Evolutionary conservation across 2,113 vertebrate genomes (phyloP).

Genomic region (human): GRCh38 chr5:98501001-98501500

Average conservation of each 20-base stretch:
- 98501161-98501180: not conserved
- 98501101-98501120: conserved; percentile 44
- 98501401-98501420: not conserved
- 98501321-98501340: not conserved
- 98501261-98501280: not conserved
- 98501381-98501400: not conserved
- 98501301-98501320: not conserved
- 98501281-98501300: not conserved
- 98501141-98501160: conserved; percentile 29
- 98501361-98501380: not conserved
- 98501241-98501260: not conserved
- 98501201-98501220: conserved; percentile 10
- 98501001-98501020: conserved; percentile 67
- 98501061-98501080: conserved; percentile 68
- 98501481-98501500: not conserved
- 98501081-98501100: conserved; percentile 69
- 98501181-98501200: conserved; percentile 32
- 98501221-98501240: not conserved
- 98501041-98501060: conserved; percentile 65
- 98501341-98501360: not conserved
- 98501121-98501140: conserved; percentile 48
- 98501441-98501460: not conserved
- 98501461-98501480: not conserved
- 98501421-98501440: not conserved
- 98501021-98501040: conserved; percentile 66